These are phyloP conservation scores for Eidolon helvum DNA, from an alignment of 2,113 vertebrate species.

Conservation along the genomic window DNA sequence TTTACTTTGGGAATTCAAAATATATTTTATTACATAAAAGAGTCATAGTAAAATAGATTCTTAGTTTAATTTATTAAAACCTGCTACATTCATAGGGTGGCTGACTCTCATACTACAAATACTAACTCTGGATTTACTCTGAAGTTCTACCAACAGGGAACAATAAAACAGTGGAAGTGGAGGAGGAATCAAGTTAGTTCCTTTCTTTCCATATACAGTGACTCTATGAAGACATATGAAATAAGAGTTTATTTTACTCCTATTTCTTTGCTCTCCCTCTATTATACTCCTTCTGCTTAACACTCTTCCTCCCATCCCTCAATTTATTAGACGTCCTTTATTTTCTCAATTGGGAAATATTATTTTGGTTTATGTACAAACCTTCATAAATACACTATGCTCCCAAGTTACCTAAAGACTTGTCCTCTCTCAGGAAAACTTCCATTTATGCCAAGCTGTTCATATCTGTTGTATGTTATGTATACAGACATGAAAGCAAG, in stretches of 20 bases:
- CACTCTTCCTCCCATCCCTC: not conserved
- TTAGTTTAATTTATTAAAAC: slow-evolving; percentile 5
- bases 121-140: not conserved
- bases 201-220: not conserved
- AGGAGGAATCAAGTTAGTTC: not conserved
- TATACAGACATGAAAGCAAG: not conserved
- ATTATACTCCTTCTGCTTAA: not conserved
- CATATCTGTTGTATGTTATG: not conserved
- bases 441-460: not conserved
- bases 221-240: not conserved
- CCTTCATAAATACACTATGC: not conserved
- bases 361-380: not conserved
- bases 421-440: not conserved
- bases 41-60: not conserved
- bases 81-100: not conserved
- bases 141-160: not conserved
- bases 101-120: not conserved
- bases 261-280: not conserved
- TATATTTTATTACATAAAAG: not conserved
- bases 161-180: not conserved
- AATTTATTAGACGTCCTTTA: not conserved
- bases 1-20: not conserved
- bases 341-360: not conserved
- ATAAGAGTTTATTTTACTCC: not conserved
- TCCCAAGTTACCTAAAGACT: not conserved